Percentiles rank a stretch among this genome's conserved stretches.
Conservation (phyloP, 2,797 vertebrate genomes). For the Trematomus bernacchii region DNA sequence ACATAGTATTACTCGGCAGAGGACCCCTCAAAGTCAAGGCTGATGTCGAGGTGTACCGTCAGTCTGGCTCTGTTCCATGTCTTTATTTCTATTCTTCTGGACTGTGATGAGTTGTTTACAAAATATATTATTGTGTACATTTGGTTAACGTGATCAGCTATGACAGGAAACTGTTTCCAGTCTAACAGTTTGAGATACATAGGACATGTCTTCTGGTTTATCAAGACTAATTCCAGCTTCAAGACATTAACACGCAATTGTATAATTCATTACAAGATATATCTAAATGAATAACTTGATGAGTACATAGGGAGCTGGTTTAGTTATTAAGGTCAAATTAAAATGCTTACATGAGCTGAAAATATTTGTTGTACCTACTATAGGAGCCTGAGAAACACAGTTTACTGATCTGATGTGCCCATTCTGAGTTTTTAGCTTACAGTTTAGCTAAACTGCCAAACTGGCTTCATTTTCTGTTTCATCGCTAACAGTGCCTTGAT, state of each 20-base stretch:
- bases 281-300: no score
- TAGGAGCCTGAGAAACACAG: background rate
- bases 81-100: background rate
- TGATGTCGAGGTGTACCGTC: constrained; percentile 42
- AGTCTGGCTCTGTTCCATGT: constrained; percentile 4
- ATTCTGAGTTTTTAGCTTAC: constrained; percentile 24
- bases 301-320: background rate
- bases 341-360: background rate
- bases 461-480: constrained; percentile 36
- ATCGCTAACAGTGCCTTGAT: constrained; percentile 48
- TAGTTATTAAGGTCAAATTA: background rate
- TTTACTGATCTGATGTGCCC: constrained; percentile 14
- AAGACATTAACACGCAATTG: background rate
- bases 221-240: background rate
- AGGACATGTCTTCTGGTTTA: background rate
- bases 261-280: background rate
- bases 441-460: constrained; percentile 45
- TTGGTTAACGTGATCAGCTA: background rate
- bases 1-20: constrained; percentile 68
- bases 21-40: constrained; percentile 71
- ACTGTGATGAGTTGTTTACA: constrained; percentile 9
- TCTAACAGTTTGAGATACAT: background rate
- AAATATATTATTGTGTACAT: background rate
- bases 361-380: background rate
- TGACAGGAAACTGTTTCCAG: background rate